Evolutionary conservation across 2,113 vertebrate species (phyloP).

Genomic region (Rhagologus leucostigma): DNA sequence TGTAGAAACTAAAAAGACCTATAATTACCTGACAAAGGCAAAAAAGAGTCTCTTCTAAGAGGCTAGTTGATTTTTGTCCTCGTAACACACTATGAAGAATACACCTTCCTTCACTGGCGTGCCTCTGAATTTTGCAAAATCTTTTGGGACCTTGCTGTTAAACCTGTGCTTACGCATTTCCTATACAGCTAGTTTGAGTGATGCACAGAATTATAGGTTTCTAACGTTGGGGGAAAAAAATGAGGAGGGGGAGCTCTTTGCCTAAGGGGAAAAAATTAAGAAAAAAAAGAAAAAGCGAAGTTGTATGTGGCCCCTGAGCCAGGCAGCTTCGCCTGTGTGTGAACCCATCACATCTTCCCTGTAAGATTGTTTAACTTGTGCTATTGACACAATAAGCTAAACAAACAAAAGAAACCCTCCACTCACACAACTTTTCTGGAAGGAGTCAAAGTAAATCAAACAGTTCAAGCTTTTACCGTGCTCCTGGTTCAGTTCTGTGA

Average conservation of each 20-base stretch:
- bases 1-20: constrained; percentile 75
- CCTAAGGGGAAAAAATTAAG: background rate
- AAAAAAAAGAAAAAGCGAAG: background rate
- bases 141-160: constrained; percentile 71
- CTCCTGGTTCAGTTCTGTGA: background rate
- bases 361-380: constrained; percentile 11
- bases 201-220: constrained; percentile 76
- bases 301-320: background rate
- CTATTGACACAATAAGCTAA: constrained; percentile 38
- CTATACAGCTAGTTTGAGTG: constrained; percentile 72
- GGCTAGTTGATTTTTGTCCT: constrained; percentile 71
- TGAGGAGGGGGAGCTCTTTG: constrained; percentile 38
- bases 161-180: constrained; percentile 74
- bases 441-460: background rate
- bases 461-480: background rate
- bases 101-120: constrained; percentile 54
- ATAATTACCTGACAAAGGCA: constrained; percentile 84
- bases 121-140: constrained; percentile 73
- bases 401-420: constrained; percentile 23
- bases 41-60: constrained; percentile 71
- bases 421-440: constrained; percentile 5
- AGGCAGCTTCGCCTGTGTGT: background rate
- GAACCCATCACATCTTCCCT: background rate
- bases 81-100: constrained; percentile 68
- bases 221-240: background rate